A percentile compares a stretch with the other conserved stretches of the same genome.
Evolutionary conservation across 2,888 invertebrate species (phyloP).

Genomic region (Drosophila mulleri): DNA sequence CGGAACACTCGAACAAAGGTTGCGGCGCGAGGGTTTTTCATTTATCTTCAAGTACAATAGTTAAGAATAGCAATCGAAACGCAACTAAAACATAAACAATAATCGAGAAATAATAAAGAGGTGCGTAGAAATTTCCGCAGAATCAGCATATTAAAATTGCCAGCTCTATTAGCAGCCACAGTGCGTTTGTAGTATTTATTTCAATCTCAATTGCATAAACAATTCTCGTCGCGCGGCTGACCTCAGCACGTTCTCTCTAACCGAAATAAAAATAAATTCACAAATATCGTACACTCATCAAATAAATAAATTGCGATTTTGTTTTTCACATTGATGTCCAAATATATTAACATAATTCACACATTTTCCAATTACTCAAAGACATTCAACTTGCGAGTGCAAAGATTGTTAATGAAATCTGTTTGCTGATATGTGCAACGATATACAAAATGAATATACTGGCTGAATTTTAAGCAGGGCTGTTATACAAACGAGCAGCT

Average conservation of each 20-base stretch:
- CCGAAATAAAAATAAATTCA: conserved; percentile 51
- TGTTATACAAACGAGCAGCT: not conserved
- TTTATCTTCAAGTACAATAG: conserved; percentile 70
- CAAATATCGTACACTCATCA: conserved; percentile 36
- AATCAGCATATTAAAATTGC: conserved; percentile 33
- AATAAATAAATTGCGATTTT: conserved; percentile 19
- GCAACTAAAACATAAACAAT: not conserved
- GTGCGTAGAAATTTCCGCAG: conserved; percentile 76
- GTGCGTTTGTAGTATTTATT: conserved; percentile 34
- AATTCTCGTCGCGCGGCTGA: conserved; percentile 51
- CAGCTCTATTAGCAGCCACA: conserved; percentile 33
- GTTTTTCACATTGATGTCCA: conserved; percentile 27
- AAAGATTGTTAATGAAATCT: conserved; percentile 4
- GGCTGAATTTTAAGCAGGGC: not conserved
- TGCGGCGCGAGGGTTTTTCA: conserved; percentile 38
- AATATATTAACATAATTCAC: conserved; percentile 23
- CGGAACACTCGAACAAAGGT: conserved; percentile 59
- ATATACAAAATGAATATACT: not conserved
- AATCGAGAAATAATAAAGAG: conserved; percentile 1
- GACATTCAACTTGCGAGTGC: not conserved
- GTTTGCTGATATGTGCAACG: not conserved
- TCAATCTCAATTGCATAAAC: conserved; percentile 53
- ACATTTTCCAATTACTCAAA: conserved; percentile 8
- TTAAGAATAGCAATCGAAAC: conserved; percentile 22
- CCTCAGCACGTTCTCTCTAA: conserved; percentile 69